Conservation (phyloP, 2,888 invertebrate species). For the Serrognathus titanus region DNA sequence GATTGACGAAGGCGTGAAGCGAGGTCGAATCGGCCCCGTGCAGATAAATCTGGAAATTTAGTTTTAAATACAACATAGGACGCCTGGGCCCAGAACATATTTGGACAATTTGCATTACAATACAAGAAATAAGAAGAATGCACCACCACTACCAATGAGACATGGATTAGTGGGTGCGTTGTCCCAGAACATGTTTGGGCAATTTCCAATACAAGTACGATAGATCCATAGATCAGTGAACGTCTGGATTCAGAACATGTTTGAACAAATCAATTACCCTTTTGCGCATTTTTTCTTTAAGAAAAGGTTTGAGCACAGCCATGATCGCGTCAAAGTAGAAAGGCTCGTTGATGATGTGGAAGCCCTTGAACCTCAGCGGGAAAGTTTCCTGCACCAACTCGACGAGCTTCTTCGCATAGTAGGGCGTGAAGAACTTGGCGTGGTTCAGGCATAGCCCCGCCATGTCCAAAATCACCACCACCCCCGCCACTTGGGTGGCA, state of each 20-base stretch:
- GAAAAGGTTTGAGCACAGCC: conserved; percentile 79
- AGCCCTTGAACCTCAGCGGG: conserved; percentile 50
- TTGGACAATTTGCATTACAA: too few species aligned
- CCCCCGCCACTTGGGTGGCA: conserved; percentile 58
- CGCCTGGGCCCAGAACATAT: too few species aligned
- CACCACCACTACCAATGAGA: too few species aligned
- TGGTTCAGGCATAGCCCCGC: conserved; percentile 51
- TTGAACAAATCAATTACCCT: too few species aligned
- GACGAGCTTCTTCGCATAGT: conserved; percentile 49
- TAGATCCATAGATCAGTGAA: too few species aligned
- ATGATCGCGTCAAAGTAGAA: conserved; percentile 50
- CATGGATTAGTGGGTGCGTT: too few species aligned
- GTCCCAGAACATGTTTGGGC: too few species aligned
- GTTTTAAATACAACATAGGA: too few species aligned
- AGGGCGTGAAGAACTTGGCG: conserved; percentile 52
- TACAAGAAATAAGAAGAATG: too few species aligned
- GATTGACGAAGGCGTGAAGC: conserved; percentile 54
- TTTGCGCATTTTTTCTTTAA: conserved; percentile 72
- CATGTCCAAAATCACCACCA: conserved; percentile 50
- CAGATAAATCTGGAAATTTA: conserved; percentile 49
- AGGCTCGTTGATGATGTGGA: conserved; percentile 51
- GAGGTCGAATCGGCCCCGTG: conserved; percentile 56
- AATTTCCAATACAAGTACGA: too few species aligned
- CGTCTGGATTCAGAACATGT: too few species aligned
- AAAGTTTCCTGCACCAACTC: conserved; percentile 53